Evolutionary conservation across 2,888 invertebrate genomes (phyloP).

Genomic region (Cantharis lateralis): DNA sequence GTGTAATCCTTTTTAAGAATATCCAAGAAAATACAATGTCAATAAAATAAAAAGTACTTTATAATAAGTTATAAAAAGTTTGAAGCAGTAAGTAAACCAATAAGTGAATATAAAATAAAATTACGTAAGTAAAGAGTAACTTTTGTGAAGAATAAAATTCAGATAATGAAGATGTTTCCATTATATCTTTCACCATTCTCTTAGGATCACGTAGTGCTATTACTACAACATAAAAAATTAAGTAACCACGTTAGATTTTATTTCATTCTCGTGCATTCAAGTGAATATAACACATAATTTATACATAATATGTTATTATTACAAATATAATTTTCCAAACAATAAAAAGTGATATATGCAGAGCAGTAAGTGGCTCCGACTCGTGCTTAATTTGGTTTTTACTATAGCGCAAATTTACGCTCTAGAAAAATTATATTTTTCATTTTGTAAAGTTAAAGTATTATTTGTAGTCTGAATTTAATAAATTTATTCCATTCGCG

Average conservation of each 20-base stretch:
- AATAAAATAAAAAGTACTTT: background rate
- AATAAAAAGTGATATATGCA: background rate
- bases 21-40: background rate
- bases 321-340: background rate
- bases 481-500: background rate
- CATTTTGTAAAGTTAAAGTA: background rate
- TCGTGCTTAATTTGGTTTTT: background rate
- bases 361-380: background rate
- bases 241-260: constrained; percentile 5
- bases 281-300: constrained; percentile 3
- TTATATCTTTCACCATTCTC: background rate
- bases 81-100: background rate
- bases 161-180: background rate
- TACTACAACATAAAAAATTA: constrained; percentile 8
- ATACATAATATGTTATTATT: constrained; percentile 5
- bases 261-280: constrained; percentile 3
- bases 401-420: background rate
- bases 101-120: background rate
- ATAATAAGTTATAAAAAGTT: background rate
- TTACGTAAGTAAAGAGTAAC: background rate
- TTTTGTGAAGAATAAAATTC: background rate
- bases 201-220: constrained; percentile 6
- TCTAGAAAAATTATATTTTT: background rate
- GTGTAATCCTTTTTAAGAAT: too few species aligned
- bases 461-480: background rate